phyloP scores from a whole-genome alignment of 92 coral and sea anemone species.

The Epizoanthus scotinus region DNA sequence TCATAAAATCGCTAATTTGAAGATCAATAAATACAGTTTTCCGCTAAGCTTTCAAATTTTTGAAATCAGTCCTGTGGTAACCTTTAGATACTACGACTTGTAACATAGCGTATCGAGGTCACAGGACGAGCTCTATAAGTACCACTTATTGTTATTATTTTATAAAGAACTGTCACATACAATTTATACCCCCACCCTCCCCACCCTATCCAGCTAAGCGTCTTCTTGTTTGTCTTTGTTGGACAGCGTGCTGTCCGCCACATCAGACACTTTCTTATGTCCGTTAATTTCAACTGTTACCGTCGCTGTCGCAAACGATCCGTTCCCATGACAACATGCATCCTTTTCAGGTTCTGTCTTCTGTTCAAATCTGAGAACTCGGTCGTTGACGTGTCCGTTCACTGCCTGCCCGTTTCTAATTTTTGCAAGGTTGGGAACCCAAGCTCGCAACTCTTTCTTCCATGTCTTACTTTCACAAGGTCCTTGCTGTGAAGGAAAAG shows the following conservation, averaged over 20 bases:
- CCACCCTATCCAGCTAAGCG: not conserved
- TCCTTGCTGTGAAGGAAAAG: not conserved
- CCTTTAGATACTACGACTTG: too few relatives aligned
- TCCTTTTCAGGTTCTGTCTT: not conserved
- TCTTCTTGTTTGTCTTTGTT: not conserved
- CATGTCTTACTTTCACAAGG: not conserved
- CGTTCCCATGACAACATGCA: slow-evolving; percentile 5
- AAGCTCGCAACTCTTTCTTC: slow-evolving; percentile 6
- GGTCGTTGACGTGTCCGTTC: slow-evolving; percentile 20
- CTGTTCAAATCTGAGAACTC: slow-evolving; percentile 4
- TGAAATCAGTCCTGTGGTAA: too few relatives aligned
- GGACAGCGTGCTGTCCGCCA: not conserved
- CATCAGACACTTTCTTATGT: not conserved
- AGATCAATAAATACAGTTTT: too few relatives aligned
- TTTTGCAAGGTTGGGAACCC: slow-evolving; percentile 14
- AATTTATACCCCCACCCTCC: too few relatives aligned
- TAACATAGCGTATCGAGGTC: too few relatives aligned
- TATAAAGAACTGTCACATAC: too few relatives aligned
- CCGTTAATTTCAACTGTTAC: slow-evolving; percentile 13
- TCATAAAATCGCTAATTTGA: too few relatives aligned
- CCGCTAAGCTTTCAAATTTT: too few relatives aligned
- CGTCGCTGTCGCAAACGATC: not conserved
- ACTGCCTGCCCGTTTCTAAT: not conserved
- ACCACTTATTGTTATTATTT: too few relatives aligned
- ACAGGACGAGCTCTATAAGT: too few relatives aligned